Percentiles rank a stretch among this genome's conserved stretches.
Evolutionary conservation across 2,113 vertebrate genomes (phyloP).

Genomic region (Struthio camelus): DNA sequence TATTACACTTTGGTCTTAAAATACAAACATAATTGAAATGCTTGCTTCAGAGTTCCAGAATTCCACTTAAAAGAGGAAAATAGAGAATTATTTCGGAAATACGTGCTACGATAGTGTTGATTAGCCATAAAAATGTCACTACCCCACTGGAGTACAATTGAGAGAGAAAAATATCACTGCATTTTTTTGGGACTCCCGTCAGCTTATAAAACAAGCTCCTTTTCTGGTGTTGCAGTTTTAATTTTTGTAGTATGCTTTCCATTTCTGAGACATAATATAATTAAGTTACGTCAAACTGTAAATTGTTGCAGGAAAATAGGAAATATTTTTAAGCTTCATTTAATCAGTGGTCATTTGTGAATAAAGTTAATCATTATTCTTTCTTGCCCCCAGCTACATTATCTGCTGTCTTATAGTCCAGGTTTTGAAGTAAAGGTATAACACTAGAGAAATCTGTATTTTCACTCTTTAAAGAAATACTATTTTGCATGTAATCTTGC

Average conservation of each 20-base stretch:
- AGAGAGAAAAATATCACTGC: background rate
- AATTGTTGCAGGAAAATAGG: background rate
- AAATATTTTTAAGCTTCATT: background rate
- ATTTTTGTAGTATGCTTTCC: background rate
- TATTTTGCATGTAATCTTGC: background rate
- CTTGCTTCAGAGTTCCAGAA: background rate
- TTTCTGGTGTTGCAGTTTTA: background rate
- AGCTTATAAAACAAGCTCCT: background rate
- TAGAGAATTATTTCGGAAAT: background rate
- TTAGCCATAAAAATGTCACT: constrained; percentile 19
- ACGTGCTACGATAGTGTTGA: background rate
- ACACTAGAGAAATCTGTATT: background rate
- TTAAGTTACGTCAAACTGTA: background rate
- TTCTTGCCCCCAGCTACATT: background rate
- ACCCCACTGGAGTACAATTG: background rate
- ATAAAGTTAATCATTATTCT: background rate
- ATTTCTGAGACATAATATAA: background rate
- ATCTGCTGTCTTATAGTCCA: background rate
- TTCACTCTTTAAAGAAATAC: background rate
- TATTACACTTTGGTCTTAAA: background rate
- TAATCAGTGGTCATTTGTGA: background rate
- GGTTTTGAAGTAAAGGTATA: background rate
- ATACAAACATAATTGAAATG: background rate
- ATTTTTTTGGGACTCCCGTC: background rate
- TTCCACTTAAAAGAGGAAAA: background rate